These are phyloP conservation scores for Anthophora plumipes DNA, from an alignment of 2,888 invertebrate species.

Conservation along the genomic window DNA sequence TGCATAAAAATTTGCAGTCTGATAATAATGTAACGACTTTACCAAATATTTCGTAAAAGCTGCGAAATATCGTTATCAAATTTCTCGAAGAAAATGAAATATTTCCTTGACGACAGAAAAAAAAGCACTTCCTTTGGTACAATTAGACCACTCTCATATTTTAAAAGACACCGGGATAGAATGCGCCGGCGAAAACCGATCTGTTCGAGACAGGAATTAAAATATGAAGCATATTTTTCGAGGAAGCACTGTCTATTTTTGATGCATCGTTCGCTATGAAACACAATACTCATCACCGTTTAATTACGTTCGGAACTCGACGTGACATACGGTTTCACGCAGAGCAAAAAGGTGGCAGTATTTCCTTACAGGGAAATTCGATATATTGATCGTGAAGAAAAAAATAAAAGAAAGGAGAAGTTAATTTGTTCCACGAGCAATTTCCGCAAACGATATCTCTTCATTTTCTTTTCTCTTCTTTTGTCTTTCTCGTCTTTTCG, in stretches of 20 bases:
- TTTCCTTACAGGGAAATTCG: constrained; percentile 22
- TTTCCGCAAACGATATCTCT: neutral
- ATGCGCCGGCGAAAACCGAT: neutral
- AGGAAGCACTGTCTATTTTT: neutral
- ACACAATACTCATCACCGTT: constrained; percentile 1
- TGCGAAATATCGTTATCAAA: too few relatives aligned
- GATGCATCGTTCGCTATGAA: neutral
- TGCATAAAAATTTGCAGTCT: too few relatives aligned
- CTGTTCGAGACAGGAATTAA: neutral
- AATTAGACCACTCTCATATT: neutral
- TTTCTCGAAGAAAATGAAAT: too few relatives aligned
- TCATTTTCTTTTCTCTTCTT: neutral
- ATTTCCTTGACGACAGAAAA: too few relatives aligned
- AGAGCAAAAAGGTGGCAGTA: neutral
- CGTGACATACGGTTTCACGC: constrained; percentile 14
- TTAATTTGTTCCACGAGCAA: constrained; percentile 10
- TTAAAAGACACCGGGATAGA: neutral
- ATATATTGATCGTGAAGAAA: neutral
- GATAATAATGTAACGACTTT: too few relatives aligned
- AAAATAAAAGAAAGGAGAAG: neutral
- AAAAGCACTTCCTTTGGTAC: neutral
- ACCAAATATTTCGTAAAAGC: too few relatives aligned
- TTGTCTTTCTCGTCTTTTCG: neutral
- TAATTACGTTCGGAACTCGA: constrained; percentile 25
- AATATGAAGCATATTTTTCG: neutral